Evolutionary conservation across 2,797 vertebrate genomes (phyloP).

Genomic region (Chelmon rostratus): DNA sequence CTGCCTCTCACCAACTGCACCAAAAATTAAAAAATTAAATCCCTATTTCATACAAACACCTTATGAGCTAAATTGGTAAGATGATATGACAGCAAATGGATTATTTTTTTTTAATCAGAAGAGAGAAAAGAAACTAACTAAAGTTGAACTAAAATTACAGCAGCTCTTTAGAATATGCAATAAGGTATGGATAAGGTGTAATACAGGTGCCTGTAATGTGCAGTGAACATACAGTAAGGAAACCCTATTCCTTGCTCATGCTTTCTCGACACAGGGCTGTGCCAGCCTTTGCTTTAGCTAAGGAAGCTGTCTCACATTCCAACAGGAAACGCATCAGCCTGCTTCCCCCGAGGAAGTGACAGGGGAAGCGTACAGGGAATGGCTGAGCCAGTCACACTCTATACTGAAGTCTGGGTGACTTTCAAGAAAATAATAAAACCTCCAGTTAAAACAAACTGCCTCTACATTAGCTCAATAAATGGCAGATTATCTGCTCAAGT

Average conservation of each 20-base stretch:
- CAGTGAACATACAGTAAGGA: constrained; percentile 22
- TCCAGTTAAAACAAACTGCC: constrained; percentile 23
- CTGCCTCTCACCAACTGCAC: too few species aligned
- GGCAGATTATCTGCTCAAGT: constrained; percentile 22
- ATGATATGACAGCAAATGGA: not conserved
- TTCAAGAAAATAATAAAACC: constrained; percentile 26
- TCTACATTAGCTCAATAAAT: constrained; percentile 20
- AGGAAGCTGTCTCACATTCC: constrained; percentile 57
- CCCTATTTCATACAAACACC: too few species aligned
- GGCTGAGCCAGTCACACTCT: constrained; percentile 16
- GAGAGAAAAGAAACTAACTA: not conserved
- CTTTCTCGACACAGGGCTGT: constrained; percentile 36
- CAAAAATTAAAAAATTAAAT: too few species aligned
- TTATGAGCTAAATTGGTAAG: too few species aligned
- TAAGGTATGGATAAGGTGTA: not conserved
- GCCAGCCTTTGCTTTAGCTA: constrained; percentile 35
- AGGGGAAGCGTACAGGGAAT: constrained; percentile 38
- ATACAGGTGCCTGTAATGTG: constrained; percentile 13
- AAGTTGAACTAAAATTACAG: not conserved
- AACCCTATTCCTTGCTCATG: constrained; percentile 49
- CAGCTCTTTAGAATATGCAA: not conserved
- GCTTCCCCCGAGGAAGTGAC: constrained; percentile 71
- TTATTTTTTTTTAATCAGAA: not conserved
- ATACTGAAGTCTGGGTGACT: constrained; percentile 26
- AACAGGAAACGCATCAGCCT: constrained; percentile 76